Base-by-base conservation (phyloP, 2,888 invertebrate genomes). In the Acholoe squamosa region DNA sequence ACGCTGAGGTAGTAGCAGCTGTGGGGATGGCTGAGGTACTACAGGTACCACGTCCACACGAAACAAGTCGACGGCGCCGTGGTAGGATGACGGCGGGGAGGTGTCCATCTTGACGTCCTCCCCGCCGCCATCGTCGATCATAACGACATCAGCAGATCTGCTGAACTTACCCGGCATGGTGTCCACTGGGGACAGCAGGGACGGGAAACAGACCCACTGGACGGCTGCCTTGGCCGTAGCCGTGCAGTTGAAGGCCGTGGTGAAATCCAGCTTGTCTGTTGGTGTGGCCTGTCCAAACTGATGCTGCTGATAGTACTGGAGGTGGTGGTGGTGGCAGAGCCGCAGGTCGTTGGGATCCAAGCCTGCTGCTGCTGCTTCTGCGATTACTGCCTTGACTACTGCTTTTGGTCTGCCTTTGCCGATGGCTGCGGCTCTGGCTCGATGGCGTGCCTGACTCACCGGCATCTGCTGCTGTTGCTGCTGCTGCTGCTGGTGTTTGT, bases 51-150 rank as follows among this genome's bases (percentile, higher is more conserved):
- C 86, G 54, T 86, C 86, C 16, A 80, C 80, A 43, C 56, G 86
- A 28, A 86, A 86, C 54, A 86, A 28, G 56, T 86, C 86, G 19
- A 86, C 56, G 52, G 22, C 43, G 0, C 31, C 31, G 25, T 52
- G 22, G n/a, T 19, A 31, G 54, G 54, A 0, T 0, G 43, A n/a
- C 0, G 22, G 22, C 25, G 84, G 22, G 22, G 84, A n/a, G 54
- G 86, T 86, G 86, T 86, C 86, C 86, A 86, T 86, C 54, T 86
- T 86, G 28, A 86, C 52, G 22, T 84, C 84, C 54, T 86, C 86
- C 22, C 51, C 34, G 31, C 56, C 25, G 0, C 52, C 84, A 25
- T 86, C 86, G 56, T 54, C 56, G 10, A 86, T 86, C 54, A 86
- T 86, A 54, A 86, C 86, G 25, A 54, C 86, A 54, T 52, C 86